Evolutionary conservation across 2,888 invertebrate species (phyloP), one percentile per base, ranked within the genome.

Genomic region (Athetis lepigone): DNA sequence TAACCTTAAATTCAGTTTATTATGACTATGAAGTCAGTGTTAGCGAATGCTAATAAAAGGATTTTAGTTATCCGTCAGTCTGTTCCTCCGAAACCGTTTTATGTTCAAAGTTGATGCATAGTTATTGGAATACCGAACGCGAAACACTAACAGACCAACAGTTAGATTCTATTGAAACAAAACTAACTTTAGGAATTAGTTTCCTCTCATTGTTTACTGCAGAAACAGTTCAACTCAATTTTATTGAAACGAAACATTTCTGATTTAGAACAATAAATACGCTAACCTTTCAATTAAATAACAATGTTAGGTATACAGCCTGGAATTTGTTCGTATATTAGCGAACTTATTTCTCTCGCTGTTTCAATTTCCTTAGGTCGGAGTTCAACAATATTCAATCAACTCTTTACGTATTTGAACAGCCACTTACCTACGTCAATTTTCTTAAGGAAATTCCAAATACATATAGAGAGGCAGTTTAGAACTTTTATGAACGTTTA

Each of bases 101-200:
- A 71, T 58, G 50, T 39, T 46, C 42, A n/a, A 61, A 75, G 46
- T 75, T 75, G n/a, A 61, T 43, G 55, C 61, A 73, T 62, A 62
- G 74, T 73, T 77, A 73, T n/a, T 39, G 7, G 39, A 47, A 65
- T 57, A 39, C 52, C 43, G 21, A 50, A 47, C 45, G 11, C 49
- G 42, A 36, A 63, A 73, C 49, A 57, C 51, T 43, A 72, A 52
- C 72, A 50, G 54, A 9, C 51, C 27, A 65, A 51, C 46, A 27
- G 27, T 73, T 58, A 61, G 51, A 67, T 58, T 76, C 57, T 54
- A 56, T 56, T 59, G 40, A 52, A 77, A 66, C 67, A 52, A 73
- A 58, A 55, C 67, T 45, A 67, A 74, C 61, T 74, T 73, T 16
- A 42, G 52, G 59, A 60, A 74, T 74, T 77, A 77, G 74, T 73